Percentiles rank a stretch among this genome's conserved stretches.
These are phyloP conservation scores for Diplosoma virens DNA, from an alignment of 23 tunicate species.

Conservation along the genomic window DNA sequence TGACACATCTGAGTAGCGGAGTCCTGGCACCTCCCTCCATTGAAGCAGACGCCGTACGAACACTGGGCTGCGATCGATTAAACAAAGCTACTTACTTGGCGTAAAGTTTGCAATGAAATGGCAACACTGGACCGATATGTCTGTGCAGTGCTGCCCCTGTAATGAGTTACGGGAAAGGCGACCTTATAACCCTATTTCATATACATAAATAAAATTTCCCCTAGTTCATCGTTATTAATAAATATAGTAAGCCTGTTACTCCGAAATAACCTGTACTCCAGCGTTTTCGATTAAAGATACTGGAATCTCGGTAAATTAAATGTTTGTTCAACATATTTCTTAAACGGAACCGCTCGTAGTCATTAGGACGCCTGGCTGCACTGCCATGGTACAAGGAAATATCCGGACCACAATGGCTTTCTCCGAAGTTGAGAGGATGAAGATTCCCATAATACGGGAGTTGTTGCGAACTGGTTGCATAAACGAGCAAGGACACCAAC, in stretches of 20 bases:
- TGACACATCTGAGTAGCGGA: constrained; percentile 73
- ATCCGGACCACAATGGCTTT: constrained; percentile 87
- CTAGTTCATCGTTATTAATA: too few species aligned
- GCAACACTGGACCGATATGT: too few species aligned
- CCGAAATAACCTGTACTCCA: constrained; percentile 82
- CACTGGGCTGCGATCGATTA: constrained; percentile 70
- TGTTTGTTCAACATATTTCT: neutral
- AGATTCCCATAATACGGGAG: constrained; percentile 53
- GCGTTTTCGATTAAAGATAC: constrained; percentile 1
- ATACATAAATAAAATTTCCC: too few species aligned
- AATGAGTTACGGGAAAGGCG: too few species aligned
- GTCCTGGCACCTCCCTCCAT: constrained; percentile 72
- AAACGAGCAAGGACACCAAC: too few species aligned
- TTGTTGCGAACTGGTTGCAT: constrained; percentile 12
- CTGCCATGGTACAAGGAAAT: constrained; percentile 41
- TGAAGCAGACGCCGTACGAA: constrained; percentile 90
- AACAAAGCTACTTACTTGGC: too few species aligned
- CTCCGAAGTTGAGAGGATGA: constrained; percentile 60
- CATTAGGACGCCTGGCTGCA: too few species aligned
- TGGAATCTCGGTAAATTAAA: neutral
- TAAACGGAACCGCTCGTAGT: neutral
- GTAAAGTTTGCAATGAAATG: too few species aligned
- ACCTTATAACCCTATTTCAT: too few species aligned
- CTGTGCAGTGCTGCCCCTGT: too few species aligned
- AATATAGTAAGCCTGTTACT: too few species aligned